A percentile compares a stretch with the other conserved stretches of the same genome.
phyloP scores from a whole-genome alignment of 2,113 vertebrate species.

The Rhinogobius similis region DNA sequence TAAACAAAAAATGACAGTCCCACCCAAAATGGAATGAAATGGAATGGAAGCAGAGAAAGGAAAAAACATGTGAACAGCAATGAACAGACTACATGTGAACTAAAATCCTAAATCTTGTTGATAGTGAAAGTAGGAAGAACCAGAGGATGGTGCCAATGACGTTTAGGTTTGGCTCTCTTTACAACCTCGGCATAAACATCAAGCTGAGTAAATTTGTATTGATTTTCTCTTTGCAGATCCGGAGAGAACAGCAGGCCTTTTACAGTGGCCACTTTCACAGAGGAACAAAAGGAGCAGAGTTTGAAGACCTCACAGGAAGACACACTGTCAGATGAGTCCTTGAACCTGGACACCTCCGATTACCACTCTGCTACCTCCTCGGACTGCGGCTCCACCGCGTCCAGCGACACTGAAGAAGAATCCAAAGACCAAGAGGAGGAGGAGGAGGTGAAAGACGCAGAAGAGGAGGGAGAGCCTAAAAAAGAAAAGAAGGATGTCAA shows the following conservation, averaged over 20 bases:
- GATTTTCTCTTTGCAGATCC: conserved; percentile 51
- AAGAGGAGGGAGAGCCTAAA: conserved; percentile 9
- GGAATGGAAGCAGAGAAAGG: no score
- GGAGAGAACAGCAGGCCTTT: conserved; percentile 75
- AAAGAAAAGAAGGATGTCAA: conserved; percentile 27
- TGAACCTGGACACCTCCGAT: conserved; percentile 74
- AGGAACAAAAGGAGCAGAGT: conserved; percentile 32
- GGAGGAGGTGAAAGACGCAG: not conserved
- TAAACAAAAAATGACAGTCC: no score
- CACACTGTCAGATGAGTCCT: not conserved
- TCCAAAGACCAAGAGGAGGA: conserved; percentile 43
- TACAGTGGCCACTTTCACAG: conserved; percentile 67
- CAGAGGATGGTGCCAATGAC: no score
- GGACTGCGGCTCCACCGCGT: conserved; percentile 72
- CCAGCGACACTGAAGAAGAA: conserved; percentile 79
- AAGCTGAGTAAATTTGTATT: conserved; percentile 5
- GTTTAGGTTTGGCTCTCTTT: no score
- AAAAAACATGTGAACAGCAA: no score
- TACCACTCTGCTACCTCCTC: conserved; percentile 81
- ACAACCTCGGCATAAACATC: not conserved
- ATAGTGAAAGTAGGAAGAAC: no score
- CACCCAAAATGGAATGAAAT: no score
- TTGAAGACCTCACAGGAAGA: conserved; percentile 28
- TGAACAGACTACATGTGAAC: no score
- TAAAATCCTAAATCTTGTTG: no score